A percentile compares a stretch with the other conserved stretches of the same genome.
Evolutionary conservation across 2,797 vertebrate genomes (phyloP).

Genomic region (Triplophysa yarkandensis): DNA sequence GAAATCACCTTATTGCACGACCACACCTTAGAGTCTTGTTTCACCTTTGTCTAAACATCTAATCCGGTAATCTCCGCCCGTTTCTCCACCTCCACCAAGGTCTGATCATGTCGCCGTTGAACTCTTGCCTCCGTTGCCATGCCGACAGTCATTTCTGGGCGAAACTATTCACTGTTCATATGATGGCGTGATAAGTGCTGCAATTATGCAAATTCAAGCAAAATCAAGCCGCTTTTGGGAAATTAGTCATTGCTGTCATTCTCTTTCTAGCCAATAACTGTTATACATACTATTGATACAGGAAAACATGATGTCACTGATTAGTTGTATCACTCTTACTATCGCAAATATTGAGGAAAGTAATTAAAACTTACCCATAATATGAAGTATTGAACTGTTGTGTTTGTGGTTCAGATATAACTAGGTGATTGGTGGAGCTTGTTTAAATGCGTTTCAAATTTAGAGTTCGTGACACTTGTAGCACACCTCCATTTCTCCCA

Average conservation of each 20-base stretch:
- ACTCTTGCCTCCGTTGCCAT: constrained; percentile 74
- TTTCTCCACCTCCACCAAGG: constrained; percentile 60
- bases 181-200: constrained; percentile 75
- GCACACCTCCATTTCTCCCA: background rate
- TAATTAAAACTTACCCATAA: no score
- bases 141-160: constrained; percentile 68
- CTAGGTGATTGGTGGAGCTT: background rate
- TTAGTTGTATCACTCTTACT: background rate
- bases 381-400: background rate
- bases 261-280: constrained; percentile 34
- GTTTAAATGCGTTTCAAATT: background rate
- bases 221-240: constrained; percentile 68
- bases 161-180: constrained; percentile 63
- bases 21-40: background rate
- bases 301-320: background rate
- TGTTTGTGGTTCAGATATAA: background rate
- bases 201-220: constrained; percentile 79
- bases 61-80: constrained; percentile 16
- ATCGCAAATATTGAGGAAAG: no score
- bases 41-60: background rate
- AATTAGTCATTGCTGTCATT: constrained; percentile 60
- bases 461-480: constrained; percentile 12
- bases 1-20: background rate
- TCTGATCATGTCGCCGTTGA: constrained; percentile 66
- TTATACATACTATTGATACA: background rate